phyloP scores from a whole-genome alignment of 2,888 invertebrate species.

The Agrotis ipsilon region DNA sequence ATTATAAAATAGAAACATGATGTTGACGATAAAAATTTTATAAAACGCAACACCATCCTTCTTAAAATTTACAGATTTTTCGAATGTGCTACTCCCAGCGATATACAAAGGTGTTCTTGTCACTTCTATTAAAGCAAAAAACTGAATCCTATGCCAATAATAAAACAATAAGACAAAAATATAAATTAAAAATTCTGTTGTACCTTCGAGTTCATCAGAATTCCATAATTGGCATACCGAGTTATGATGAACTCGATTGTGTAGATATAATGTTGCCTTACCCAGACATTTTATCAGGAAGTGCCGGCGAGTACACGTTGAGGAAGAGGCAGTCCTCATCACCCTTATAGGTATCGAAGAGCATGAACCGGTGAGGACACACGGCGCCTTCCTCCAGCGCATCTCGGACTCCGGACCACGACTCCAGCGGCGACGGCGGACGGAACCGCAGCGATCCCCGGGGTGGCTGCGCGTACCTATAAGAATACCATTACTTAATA shows the following conservation, averaged over 20 bases:
- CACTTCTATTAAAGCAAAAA: too few relatives aligned
- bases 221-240: not conserved
- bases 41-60: too few relatives aligned
- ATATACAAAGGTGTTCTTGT: too few relatives aligned
- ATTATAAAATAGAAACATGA: too few relatives aligned
- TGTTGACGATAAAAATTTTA: too few relatives aligned
- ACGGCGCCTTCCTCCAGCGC: slow-evolving; percentile 93
- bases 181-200: not conserved
- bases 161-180: too few relatives aligned
- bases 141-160: too few relatives aligned
- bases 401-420: slow-evolving; percentile 92
- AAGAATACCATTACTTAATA: slow-evolving; percentile 8
- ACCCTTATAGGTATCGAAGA: slow-evolving; percentile 92
- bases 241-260: not conserved
- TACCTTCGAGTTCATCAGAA: not conserved
- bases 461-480: slow-evolving; percentile 88
- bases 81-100: too few relatives aligned
- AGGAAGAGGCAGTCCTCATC: slow-evolving; percentile 93
- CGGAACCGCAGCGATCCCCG: slow-evolving; percentile 89
- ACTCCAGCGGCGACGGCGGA: slow-evolving; percentile 91
- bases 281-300: slow-evolving; percentile 87
- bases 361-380: slow-evolving; percentile 93
- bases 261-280: slow-evolving; percentile 63
- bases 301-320: slow-evolving; percentile 93
- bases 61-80: too few relatives aligned